These are phyloP conservation scores for Hystrix brachyura DNA, from an alignment of 2,113 vertebrate species.

Conservation along the genomic window DNA sequence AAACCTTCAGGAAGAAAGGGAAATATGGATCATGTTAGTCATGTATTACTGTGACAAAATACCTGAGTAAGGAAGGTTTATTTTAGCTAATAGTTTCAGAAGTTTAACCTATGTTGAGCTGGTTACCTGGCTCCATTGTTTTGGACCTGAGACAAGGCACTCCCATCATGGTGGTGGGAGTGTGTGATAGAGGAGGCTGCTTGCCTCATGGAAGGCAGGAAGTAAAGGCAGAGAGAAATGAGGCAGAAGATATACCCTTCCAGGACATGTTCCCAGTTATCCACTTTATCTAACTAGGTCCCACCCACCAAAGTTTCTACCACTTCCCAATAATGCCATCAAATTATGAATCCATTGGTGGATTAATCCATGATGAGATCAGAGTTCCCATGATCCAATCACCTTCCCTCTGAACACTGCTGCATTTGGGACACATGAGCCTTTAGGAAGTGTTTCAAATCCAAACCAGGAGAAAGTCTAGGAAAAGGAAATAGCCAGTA, in stretches of 20 bases:
- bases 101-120: background rate
- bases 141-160: background rate
- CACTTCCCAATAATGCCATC: background rate
- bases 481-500: background rate
- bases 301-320: background rate
- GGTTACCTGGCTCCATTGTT: background rate
- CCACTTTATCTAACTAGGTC: background rate
- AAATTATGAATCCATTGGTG: background rate
- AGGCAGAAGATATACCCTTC: background rate
- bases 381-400: background rate
- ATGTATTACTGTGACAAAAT: background rate
- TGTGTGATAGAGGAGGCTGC: background rate
- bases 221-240: background rate
- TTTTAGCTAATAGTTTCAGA: background rate
- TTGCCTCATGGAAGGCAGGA: background rate
- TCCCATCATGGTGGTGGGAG: background rate
- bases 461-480: background rate
- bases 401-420: background rate
- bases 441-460: background rate
- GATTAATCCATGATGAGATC: background rate
- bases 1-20: background rate
- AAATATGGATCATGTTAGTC: background rate
- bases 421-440: background rate
- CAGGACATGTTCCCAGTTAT: background rate
- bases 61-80: background rate